These are phyloP conservation scores for Dipus sagitta DNA, from an alignment of 2,797 vertebrate species.

Conservation along the genomic window DNA sequence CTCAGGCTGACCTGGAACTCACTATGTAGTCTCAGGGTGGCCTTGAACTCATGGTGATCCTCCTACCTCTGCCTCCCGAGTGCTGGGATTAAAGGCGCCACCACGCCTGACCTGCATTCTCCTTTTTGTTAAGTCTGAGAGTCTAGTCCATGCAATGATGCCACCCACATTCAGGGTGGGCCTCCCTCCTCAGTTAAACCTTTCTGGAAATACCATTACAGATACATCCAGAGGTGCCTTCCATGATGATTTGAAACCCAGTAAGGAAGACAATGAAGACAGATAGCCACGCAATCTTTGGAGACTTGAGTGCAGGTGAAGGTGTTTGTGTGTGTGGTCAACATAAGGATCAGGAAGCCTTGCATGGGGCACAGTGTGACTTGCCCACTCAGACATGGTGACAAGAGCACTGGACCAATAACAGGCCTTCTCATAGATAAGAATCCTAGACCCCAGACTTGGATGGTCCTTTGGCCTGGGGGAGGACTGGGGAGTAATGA, in stretches of 20 bases:
- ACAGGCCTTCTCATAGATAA: not conserved
- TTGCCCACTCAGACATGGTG: not conserved
- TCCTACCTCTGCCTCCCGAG: too few relatives aligned
- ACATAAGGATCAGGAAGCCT: not conserved
- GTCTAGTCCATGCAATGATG: not conserved
- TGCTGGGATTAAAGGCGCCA: too few relatives aligned
- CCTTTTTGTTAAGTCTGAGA: not conserved
- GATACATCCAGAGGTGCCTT: not conserved
- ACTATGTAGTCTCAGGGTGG: too few relatives aligned
- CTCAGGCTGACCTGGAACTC: too few relatives aligned
- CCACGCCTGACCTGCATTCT: not conserved
- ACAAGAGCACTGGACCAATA: not conserved
- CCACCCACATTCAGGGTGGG: not conserved
- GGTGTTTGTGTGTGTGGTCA: fast-evolving
- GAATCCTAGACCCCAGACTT: not conserved
- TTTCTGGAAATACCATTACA: not conserved
- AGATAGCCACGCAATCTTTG: not conserved
- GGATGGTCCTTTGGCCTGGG: not conserved
- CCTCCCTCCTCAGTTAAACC: not conserved
- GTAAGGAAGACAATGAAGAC: not conserved
- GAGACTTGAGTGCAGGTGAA: not conserved
- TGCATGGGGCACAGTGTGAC: fast-evolving
- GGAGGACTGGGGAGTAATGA: not conserved
- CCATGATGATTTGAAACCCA: not conserved
- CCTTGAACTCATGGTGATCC: too few relatives aligned